phyloP scores from a whole-genome alignment of 2,113 vertebrate genomes.

The Hypanus sabinus region DNA sequence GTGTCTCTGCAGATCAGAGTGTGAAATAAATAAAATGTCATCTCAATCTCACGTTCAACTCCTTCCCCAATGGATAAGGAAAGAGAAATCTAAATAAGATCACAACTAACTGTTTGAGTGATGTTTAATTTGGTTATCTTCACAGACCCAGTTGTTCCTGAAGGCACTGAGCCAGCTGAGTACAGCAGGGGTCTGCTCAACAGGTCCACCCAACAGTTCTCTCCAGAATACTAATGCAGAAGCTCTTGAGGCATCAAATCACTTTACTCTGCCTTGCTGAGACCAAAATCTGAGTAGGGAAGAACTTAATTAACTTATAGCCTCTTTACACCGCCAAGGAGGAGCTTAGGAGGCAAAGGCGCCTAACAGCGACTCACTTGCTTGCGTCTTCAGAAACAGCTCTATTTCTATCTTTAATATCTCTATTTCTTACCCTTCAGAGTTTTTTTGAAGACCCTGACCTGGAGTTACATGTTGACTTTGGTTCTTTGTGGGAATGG shows the following conservation, averaged over 20 bases:
- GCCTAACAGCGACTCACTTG: no score
- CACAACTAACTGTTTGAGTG: conserved; percentile 15
- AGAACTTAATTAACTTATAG: not conserved
- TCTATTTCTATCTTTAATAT: no score
- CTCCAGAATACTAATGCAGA: not conserved
- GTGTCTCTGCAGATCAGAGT: not conserved
- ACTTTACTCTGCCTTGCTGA: not conserved
- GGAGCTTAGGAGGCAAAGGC: no score
- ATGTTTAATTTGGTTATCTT: conserved; percentile 30
- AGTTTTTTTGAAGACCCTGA: no score
- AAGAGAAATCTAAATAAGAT: conserved; percentile 17
- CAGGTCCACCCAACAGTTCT: no score
- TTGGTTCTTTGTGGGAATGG: no score
- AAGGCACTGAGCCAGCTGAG: not conserved
- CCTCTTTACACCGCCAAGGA: not conserved
- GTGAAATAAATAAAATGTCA: not conserved
- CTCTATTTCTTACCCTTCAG: no score
- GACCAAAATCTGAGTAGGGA: not conserved
- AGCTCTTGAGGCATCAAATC: no score
- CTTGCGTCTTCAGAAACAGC: no score
- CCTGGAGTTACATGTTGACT: no score
- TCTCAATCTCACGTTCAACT: no score
- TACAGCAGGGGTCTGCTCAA: not conserved
- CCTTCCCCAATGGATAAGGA: not conserved
- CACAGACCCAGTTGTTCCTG: not conserved